Percentiles rank a stretch among this genome's conserved stretches.
These are phyloP conservation scores for Mormyrus lacerda DNA, from an alignment of 2,113 vertebrate species.

Conservation along the genomic window DNA sequence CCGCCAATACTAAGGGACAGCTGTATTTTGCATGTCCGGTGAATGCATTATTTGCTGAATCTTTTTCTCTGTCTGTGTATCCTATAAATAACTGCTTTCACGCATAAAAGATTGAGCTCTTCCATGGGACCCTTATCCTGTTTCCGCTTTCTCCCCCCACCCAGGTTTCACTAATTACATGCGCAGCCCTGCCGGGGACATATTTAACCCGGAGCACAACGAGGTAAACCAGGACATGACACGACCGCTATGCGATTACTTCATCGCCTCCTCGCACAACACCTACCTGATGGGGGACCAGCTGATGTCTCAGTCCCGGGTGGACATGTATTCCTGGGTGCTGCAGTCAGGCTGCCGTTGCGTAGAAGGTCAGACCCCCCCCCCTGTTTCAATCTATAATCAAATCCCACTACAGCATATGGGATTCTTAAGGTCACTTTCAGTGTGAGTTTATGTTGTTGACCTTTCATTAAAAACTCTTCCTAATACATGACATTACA, in stretches of 20 bases:
- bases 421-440: not conserved
- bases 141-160: not conserved
- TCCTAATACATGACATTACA: not conserved
- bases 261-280: slow-evolving; percentile 96
- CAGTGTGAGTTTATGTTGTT: not conserved
- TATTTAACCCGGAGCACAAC: slow-evolving; percentile 87
- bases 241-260: slow-evolving; percentile 82
- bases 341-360: slow-evolving; percentile 93
- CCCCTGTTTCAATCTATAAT: not conserved
- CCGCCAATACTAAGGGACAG: not conserved
- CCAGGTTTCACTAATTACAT: slow-evolving; percentile 92
- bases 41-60: not conserved
- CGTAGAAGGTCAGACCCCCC: slow-evolving; percentile 75
- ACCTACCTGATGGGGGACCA: slow-evolving; percentile 98
- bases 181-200: slow-evolving; percentile 84
- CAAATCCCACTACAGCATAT: not conserved
- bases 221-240: slow-evolving; percentile 86
- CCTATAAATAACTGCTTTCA: not conserved
- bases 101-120: not conserved
- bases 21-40: not conserved
- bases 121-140: too few relatives aligned
- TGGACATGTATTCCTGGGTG: slow-evolving; percentile 96
- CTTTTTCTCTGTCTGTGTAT: not conserved
- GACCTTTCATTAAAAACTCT: not conserved
- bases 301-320: slow-evolving; percentile 93